phyloP scores from a whole-genome alignment of 2,888 invertebrate genomes.

The Spisula subtruncata region DNA sequence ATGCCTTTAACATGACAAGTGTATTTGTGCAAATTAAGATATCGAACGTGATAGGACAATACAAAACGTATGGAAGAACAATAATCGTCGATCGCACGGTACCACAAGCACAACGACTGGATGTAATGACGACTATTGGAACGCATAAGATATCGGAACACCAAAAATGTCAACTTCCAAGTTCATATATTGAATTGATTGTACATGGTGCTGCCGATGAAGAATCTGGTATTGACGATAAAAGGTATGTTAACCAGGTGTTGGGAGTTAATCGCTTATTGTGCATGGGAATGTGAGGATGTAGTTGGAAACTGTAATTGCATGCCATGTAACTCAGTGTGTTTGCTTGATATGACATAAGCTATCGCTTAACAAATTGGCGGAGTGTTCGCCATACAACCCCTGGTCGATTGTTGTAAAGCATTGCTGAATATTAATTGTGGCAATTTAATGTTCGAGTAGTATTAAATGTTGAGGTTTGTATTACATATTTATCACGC shows the following conservation, averaged over 20 bases:
- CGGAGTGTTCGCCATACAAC: too few relatives aligned
- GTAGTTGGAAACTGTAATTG: too few relatives aligned
- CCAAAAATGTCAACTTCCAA: conserved; percentile 72
- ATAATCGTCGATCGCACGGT: conserved; percentile 68
- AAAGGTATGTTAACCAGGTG: conserved; percentile 53
- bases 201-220: conserved; percentile 58
- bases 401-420: too few relatives aligned
- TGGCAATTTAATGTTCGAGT: too few relatives aligned
- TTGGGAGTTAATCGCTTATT: too few relatives aligned
- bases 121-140: conserved; percentile 66
- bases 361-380: too few relatives aligned
- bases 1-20: conserved; percentile 26
- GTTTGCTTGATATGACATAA: too few relatives aligned
- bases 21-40: conserved; percentile 62
- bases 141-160: conserved; percentile 31
- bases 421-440: too few relatives aligned
- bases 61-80: conserved; percentile 52
- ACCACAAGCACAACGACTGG: conserved; percentile 63
- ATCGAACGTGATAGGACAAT: conserved; percentile 65
- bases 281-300: too few relatives aligned
- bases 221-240: conserved; percentile 68
- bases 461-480: too few relatives aligned
- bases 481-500: too few relatives aligned
- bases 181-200: conserved; percentile 66
- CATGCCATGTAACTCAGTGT: too few relatives aligned